A percentile compares a stretch with the other conserved stretches of the same genome.
These are phyloP conservation scores for Gymnopithys bicolor DNA, from an alignment of 2,797 vertebrate species.

Conservation along the genomic window DNA sequence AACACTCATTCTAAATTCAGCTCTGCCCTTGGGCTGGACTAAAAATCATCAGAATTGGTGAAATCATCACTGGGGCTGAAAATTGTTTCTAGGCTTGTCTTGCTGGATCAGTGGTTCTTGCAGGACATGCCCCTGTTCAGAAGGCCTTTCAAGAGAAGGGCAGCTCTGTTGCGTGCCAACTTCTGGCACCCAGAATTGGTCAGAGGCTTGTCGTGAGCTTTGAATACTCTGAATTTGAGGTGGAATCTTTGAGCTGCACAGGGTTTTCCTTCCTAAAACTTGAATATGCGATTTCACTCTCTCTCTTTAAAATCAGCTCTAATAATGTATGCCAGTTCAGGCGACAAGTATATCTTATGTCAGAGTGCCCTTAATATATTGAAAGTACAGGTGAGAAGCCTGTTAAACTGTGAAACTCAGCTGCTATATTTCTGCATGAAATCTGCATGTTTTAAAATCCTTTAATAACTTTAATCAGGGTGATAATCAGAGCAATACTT, in stretches of 20 bases:
- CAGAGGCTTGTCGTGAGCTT: background rate
- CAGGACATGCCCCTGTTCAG: background rate
- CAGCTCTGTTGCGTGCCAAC: background rate
- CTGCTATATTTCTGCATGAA: constrained; percentile 19
- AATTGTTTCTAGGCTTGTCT: background rate
- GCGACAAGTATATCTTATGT: background rate
- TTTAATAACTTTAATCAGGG: constrained; percentile 10
- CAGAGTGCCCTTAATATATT: background rate
- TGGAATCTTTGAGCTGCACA: constrained; percentile 31
- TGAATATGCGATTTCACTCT: background rate
- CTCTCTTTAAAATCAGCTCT: background rate
- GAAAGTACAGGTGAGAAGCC: constrained; percentile 27
- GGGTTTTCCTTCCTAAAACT: constrained; percentile 13
- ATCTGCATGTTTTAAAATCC: constrained; percentile 42
- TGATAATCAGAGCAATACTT: constrained; percentile 36
- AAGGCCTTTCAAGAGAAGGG: background rate
- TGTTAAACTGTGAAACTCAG: background rate
- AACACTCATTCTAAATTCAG: constrained; percentile 23
- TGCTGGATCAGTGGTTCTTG: constrained; percentile 15
- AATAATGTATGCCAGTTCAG: background rate
- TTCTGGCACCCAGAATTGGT: background rate
- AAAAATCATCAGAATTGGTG: background rate
- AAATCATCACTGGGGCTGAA: background rate
- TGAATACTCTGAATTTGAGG: background rate
- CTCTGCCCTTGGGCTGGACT: background rate